These are phyloP conservation scores for Porites rus DNA, from an alignment of 92 coral and sea anemone genomes.

Conservation along the genomic window DNA sequence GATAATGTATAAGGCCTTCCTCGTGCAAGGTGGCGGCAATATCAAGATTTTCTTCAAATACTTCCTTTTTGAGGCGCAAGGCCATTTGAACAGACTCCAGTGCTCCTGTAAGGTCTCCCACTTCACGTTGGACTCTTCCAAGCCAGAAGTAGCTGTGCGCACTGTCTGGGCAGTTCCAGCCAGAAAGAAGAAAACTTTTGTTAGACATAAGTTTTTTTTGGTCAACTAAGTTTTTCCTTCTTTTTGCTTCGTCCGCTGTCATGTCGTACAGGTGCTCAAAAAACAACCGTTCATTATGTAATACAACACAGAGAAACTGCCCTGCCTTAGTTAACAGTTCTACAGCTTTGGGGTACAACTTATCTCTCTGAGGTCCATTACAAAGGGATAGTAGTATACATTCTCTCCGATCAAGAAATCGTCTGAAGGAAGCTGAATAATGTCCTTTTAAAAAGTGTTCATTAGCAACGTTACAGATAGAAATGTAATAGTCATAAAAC, in stretches of 20 bases:
- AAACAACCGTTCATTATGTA: not conserved
- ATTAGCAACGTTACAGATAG: not conserved
- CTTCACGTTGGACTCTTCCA: not conserved
- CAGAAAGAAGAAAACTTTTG: not conserved
- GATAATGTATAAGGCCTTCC: not conserved
- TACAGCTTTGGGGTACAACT: not conserved
- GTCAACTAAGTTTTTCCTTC: not conserved
- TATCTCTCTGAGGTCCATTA: not conserved
- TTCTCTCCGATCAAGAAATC: not conserved
- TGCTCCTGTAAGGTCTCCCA: not conserved
- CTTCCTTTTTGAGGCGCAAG: not conserved
- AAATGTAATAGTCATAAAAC: conserved; percentile 3
- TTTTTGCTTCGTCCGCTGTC: not conserved
- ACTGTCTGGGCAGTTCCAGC: not conserved
- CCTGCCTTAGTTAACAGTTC: not conserved
- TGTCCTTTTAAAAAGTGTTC: not conserved
- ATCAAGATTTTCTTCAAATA: not conserved
- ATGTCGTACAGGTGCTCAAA: not conserved
- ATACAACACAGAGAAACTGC: not conserved
- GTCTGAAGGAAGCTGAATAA: not conserved
- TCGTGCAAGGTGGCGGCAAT: conserved; percentile 1
- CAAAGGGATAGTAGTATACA: not conserved
- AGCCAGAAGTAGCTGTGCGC: conserved; percentile 20
- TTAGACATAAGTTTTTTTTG: not conserved
- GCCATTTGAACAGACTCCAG: not conserved